Conservation (phyloP, 2,888 invertebrate genomes). For the Drosophila vallismaia region DNA sequence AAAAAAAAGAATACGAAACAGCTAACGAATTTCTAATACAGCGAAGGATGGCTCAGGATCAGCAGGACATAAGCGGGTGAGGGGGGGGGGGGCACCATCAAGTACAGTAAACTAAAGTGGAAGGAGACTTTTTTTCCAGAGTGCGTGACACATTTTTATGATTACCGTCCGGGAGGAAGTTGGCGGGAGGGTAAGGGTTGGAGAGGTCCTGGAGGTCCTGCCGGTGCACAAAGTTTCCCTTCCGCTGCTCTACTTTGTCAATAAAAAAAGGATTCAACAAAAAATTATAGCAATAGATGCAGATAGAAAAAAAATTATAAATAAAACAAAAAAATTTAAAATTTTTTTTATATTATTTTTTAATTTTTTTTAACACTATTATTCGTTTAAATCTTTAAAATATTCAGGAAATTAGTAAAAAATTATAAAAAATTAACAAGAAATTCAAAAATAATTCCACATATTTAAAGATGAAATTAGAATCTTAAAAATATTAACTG, state of each 20-base stretch:
- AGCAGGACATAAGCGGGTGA: slow-evolving; percentile 16
- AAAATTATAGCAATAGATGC: slow-evolving; percentile 3
- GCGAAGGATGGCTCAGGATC: slow-evolving; percentile 24
- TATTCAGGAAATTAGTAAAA: too few relatives aligned
- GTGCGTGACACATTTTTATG: slow-evolving; percentile 58
- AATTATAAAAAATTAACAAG: too few relatives aligned
- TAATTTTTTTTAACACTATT: too few relatives aligned
- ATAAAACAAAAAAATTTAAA: not conserved
- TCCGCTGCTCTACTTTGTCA: slow-evolving; percentile 54
- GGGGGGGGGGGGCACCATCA: not conserved
- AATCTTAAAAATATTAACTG: too few relatives aligned
- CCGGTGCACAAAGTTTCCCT: slow-evolving; percentile 23
- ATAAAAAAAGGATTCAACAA: slow-evolving; percentile 19
- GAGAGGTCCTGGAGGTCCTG: slow-evolving; percentile 13
- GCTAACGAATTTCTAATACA: slow-evolving; percentile 65
- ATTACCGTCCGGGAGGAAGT: slow-evolving; percentile 16
- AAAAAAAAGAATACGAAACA: not conserved
- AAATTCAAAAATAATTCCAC: too few relatives aligned
- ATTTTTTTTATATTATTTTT: not conserved
- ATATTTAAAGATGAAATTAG: too few relatives aligned
- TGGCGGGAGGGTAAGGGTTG: not conserved
- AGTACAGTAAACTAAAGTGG: not conserved
- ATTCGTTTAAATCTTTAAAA: too few relatives aligned
- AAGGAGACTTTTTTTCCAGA: slow-evolving; percentile 5
- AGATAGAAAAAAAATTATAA: not conserved